These are phyloP conservation scores for Drosophila testacea DNA, from an alignment of 2,888 invertebrate species.

Conservation along the genomic window DNA sequence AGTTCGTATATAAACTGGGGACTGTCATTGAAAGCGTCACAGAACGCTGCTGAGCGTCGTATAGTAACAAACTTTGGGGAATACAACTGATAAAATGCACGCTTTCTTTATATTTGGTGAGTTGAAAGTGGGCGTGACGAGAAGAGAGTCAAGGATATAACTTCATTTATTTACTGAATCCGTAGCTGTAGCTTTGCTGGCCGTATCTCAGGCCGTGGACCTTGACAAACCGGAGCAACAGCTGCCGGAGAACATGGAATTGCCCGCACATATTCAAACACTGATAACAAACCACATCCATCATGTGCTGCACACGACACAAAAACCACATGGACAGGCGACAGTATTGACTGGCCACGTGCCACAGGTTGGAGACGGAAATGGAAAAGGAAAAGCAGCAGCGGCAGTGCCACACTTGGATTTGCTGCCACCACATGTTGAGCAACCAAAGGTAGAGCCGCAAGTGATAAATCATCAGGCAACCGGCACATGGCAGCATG, in stretches of 20 bases:
- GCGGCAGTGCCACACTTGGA: constrained; percentile 48
- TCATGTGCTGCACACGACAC: constrained; percentile 55
- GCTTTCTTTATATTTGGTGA: constrained; percentile 55
- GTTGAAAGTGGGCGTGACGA: not conserved
- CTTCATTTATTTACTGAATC: not conserved
- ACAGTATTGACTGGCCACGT: constrained; percentile 61
- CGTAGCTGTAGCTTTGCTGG: constrained; percentile 38
- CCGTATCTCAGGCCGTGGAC: constrained; percentile 43
- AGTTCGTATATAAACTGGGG: constrained; percentile 55
- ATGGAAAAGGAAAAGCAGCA: constrained; percentile 35
- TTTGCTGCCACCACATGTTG: constrained; percentile 62
- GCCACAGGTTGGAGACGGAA: constrained; percentile 44
- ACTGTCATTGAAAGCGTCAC: constrained; percentile 28
- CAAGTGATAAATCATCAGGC: constrained; percentile 66
- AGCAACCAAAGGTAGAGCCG: constrained; percentile 50
- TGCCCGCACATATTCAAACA: constrained; percentile 57
- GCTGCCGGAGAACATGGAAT: constrained; percentile 42
- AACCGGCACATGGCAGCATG: constrained; percentile 34
- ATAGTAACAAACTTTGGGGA: constrained; percentile 4
- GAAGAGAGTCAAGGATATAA: not conserved
- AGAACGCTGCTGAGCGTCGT: constrained; percentile 47
- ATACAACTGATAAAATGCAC: constrained; percentile 36
- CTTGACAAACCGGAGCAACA: constrained; percentile 53
- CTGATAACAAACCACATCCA: constrained; percentile 71
- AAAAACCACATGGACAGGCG: constrained; percentile 38